A percentile compares a stretch with the other conserved stretches of the same genome.
Evolutionary conservation across 2,888 invertebrate genomes (phyloP).

Genomic region (Azorinus chamasolen): DNA sequence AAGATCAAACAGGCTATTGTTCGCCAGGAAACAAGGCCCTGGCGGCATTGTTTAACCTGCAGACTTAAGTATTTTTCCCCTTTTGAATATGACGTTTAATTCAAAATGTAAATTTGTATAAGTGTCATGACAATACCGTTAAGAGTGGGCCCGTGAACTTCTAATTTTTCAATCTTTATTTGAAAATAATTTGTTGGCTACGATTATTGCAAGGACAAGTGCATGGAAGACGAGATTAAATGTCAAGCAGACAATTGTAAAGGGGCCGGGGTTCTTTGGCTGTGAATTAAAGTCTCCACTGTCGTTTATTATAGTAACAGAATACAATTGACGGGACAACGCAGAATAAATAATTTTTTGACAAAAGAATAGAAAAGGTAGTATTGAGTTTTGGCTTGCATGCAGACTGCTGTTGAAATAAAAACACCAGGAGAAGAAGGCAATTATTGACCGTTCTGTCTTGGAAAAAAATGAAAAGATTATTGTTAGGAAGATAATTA

Average conservation of each 20-base stretch:
- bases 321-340: too few relatives aligned
- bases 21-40: slow-evolving; percentile 35
- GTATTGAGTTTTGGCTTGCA: too few relatives aligned
- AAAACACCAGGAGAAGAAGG: too few relatives aligned
- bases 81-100: slow-evolving; percentile 49
- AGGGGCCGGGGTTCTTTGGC: slow-evolving; percentile 24
- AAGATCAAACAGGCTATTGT: slow-evolving; percentile 39
- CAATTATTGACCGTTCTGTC: too few relatives aligned
- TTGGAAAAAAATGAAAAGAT: too few relatives aligned
- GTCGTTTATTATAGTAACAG: too few relatives aligned
- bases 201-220: slow-evolving; percentile 53
- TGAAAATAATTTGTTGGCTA: slow-evolving; percentile 53
- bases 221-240: slow-evolving; percentile 18
- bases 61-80: slow-evolving; percentile 45
- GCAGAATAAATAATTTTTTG: too few relatives aligned
- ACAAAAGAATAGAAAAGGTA: too few relatives aligned
- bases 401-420: too few relatives aligned
- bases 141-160: slow-evolving; percentile 48
- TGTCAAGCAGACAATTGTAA: slow-evolving; percentile 55
- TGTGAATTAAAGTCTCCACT: too few relatives aligned
- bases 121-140: slow-evolving; percentile 41
- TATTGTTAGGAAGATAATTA: too few relatives aligned
- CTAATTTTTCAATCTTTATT: slow-evolving; percentile 48
- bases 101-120: slow-evolving; percentile 55
- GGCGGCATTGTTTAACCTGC: slow-evolving; percentile 46